Evolutionary conservation across 2,113 vertebrate genomes (phyloP).

Genomic region (Parus major): DNA sequence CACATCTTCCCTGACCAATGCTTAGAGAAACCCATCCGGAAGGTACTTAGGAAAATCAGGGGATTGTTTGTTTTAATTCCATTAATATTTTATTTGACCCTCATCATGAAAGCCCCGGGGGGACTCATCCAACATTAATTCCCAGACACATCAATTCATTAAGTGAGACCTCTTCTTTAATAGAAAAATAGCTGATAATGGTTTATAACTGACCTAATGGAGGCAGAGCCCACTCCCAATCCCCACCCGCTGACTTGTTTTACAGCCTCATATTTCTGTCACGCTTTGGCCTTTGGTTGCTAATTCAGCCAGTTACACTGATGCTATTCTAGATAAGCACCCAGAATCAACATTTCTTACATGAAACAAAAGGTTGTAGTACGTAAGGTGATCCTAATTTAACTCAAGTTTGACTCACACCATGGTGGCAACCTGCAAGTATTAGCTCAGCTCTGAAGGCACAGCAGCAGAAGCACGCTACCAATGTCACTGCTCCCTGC

Average conservation of each 20-base stretch:
- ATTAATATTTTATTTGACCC: slow-evolving; percentile 66
- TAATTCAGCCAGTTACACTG: background rate
- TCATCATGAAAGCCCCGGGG: slow-evolving; percentile 16
- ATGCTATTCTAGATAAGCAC: background rate
- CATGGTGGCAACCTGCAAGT: background rate
- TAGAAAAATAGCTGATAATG: background rate
- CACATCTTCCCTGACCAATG: background rate
- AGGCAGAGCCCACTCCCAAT: background rate
- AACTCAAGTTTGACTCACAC: background rate
- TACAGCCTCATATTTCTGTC: background rate
- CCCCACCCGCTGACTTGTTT: background rate
- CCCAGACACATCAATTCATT: slow-evolving; percentile 51
- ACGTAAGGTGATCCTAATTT: background rate
- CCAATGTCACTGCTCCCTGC: background rate
- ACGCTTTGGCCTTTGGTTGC: background rate
- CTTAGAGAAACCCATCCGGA: background rate
- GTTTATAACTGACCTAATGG: slow-evolving; percentile 14
- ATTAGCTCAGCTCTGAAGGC: background rate
- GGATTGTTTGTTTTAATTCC: slow-evolving; percentile 44
- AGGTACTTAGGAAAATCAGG: slow-evolving; percentile 24
- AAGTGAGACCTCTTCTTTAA: slow-evolving; percentile 32
- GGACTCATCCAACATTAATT: slow-evolving; percentile 40
- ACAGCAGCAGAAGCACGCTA: background rate
- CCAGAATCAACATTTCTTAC: background rate
- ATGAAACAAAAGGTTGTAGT: background rate